Percentiles rank a stretch among this genome's conserved stretches.
Evolutionary conservation across 2,797 vertebrate species (phyloP).

Genomic region (Numenius phaeopus): DNA sequence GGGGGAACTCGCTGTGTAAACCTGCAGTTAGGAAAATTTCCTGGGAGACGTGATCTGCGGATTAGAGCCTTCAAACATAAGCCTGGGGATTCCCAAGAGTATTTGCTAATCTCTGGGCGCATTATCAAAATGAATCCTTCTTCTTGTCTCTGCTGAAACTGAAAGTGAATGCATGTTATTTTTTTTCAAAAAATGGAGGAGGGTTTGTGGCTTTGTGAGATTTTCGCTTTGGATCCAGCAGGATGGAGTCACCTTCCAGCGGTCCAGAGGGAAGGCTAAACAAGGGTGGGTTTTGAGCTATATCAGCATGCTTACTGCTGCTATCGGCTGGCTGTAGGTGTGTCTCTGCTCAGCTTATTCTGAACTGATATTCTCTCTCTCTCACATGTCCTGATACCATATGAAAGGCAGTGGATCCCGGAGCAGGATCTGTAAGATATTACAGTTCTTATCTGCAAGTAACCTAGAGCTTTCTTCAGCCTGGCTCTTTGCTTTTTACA

Average conservation of each 20-base stretch:
- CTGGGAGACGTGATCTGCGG: background rate
- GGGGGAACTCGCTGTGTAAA: background rate
- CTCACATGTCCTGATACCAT: accelerated
- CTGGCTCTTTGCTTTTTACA: background rate
- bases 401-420: background rate
- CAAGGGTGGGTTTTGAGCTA: background rate
- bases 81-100: background rate
- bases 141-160: background rate
- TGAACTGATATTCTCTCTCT: background rate
- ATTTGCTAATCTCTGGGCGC: background rate
- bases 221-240: background rate
- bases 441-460: background rate
- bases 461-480: background rate
- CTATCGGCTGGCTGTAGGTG: background rate
- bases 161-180: background rate
- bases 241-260: background rate
- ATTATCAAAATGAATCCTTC: background rate
- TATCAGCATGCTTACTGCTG: background rate
- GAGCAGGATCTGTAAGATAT: background rate
- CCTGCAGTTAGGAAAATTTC: background rate
- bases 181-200: background rate
- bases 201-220: background rate
- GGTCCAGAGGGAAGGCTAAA: background rate
- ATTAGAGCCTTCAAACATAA: background rate
- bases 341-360: background rate